These are phyloP conservation scores for Vireo altiloquus DNA, from an alignment of 2,113 vertebrate species.

Conservation along the genomic window DNA sequence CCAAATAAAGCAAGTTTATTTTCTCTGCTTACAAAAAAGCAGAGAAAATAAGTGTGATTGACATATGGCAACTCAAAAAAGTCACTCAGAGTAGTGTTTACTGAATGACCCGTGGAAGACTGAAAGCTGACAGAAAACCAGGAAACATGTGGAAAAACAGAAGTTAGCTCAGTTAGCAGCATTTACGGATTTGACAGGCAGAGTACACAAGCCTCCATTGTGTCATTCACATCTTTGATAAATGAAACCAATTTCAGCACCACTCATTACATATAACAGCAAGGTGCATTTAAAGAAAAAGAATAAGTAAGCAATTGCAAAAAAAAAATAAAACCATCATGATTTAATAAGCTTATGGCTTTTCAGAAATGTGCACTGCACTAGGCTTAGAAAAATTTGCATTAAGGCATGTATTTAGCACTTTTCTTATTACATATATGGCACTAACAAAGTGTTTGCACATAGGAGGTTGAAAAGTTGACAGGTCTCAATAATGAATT, in stretches of 20 bases:
- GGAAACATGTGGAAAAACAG: slow-evolving; percentile 64
- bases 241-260: slow-evolving; percentile 8
- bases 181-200: slow-evolving; percentile 32
- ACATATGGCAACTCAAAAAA: slow-evolving; percentile 57
- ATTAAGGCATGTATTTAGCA: not conserved
- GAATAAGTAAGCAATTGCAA: not conserved
- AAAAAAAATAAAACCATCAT: not conserved
- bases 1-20: slow-evolving; percentile 52
- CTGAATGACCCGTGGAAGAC: slow-evolving; percentile 64
- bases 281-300: not conserved
- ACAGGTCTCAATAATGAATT: not conserved
- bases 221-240: slow-evolving; percentile 21
- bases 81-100: slow-evolving; percentile 45
- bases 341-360: not conserved
- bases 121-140: slow-evolving; percentile 53
- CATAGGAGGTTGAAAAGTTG: not conserved
- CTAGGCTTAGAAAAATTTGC: not conserved
- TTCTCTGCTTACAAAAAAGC: slow-evolving; percentile 24
- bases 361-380: not conserved
- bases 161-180: slow-evolving; percentile 20
- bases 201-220: slow-evolving; percentile 25
- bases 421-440: not conserved
- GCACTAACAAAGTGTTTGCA: not conserved
- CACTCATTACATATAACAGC: not conserved
- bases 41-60: slow-evolving; percentile 60